Evolutionary conservation across 2,888 invertebrate species (phyloP), one percentile per base, ranked within the genome.

Genomic region (Linnaemya vulpina): DNA sequence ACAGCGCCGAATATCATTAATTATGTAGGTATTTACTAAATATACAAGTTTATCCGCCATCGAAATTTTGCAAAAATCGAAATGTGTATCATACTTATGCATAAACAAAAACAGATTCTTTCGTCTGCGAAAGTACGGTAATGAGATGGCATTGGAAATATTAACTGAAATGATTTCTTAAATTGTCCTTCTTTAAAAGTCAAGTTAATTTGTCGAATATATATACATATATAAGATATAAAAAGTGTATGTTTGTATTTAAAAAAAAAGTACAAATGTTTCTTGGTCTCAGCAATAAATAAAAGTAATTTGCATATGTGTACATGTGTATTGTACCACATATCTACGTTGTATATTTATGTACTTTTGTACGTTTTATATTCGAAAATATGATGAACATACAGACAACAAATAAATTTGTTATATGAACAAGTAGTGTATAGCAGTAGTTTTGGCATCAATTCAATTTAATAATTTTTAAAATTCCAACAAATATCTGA

Each of bases 241-340:
- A 0, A 10, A 8, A 51, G 0, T 53, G 25, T 65, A 13, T 53
- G 35, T 68, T 10, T 20, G 17, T 17, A n/a, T 53, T 38, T 38
- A 13, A 17, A 15, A 63, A 49, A 40, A 58, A 49, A 10, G 20
- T 8, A 17, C 4, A 73, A 60, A 35, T 3, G 40, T 49, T 62
- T 62, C 25, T 53, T 65, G 20, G 20, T 3, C 35, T 22, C 35
- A 30, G 60, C 40, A 82, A 62, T 78, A 83, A 78, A 74, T 68
- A 68, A 78, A 68, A 78, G 77, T 74, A 68, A 78, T 83, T 62
- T 83, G 46, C 60, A 73, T 68, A 74, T 53, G 30, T 71, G 46
- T 22, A 13, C 13, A 53, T n/a, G 40, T 3, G 1, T 58, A 30
- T 8, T 3, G 30, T 30, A 30, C 0, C 4, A 30, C 55, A 58